Evolutionary conservation across 1,140 invertebrate genomes (phyloP), one percentile per base, ranked within the genome.

Genomic region (Onthophagus taurus): DNA sequence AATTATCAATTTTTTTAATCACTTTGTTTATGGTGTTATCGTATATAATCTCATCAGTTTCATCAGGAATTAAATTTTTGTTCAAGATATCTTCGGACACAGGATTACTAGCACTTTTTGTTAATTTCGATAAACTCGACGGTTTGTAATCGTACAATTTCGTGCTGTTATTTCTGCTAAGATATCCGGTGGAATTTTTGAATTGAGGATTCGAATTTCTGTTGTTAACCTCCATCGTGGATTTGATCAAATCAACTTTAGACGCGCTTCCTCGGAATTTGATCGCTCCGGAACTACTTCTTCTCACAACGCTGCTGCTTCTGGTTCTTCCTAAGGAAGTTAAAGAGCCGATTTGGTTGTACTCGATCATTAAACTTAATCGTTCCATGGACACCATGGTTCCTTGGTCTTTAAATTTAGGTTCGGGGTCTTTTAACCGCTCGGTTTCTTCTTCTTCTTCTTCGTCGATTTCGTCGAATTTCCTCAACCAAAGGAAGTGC

Each of bases 401-500:
- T 31, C 69, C 69, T 35, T 75, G 73, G 51, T 80, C 77, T 55
- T 77, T 78, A 4, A 69, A 74, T 23, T 77, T 63, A 0, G 75
- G 76, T 54, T 54, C 55, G 0, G 12, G 39, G 14, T 44, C 42
- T 48, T 64, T 64, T 56, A 48, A 56, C 63, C 55, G 67, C 60
- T 30, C 59, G 11, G 62, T 60, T 47, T 59, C 62, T 9, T 64
- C 66, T 19, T 70, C 66, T 42, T 68, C 63, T 41, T 67, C 66
- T 49, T 65, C 61, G 3, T 58, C 61, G 18, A 29, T 39, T 8
- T 35, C 26, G 24, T 76, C 72, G 44, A 77, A 75, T 48, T 80
- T 78, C 34, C 75, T 71, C 29, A 85, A 64, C 79, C 79, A 83
- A 54, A 78, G 72, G 42, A 74, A 76, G 60, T 88, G 77, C n/a